Evolutionary conservation across 2,888 invertebrate species (phyloP).

Genomic region (Diplolepis rosae): DNA sequence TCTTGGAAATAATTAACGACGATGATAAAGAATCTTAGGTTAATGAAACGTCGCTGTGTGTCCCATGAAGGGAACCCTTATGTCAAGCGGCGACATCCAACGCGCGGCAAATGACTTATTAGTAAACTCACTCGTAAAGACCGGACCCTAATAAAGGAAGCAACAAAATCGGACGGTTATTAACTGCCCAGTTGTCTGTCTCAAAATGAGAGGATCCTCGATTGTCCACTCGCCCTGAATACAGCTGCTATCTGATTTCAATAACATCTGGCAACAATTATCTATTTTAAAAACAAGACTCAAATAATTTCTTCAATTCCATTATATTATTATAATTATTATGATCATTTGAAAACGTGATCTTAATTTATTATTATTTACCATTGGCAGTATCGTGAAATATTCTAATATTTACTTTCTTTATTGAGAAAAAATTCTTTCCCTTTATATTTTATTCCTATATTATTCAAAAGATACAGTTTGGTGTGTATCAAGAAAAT

Average conservation of each 20-base stretch:
- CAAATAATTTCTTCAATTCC: too few relatives aligned
- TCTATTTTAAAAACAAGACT: not conserved
- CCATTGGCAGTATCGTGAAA: too few relatives aligned
- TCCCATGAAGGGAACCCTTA: slow-evolving; percentile 55
- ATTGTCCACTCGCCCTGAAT: slow-evolving; percentile 34
- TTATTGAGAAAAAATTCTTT: too few relatives aligned
- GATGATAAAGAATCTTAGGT: slow-evolving; percentile 60
- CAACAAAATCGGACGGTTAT: slow-evolving; percentile 55
- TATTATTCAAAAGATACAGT: too few relatives aligned
- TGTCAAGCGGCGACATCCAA: slow-evolving; percentile 61
- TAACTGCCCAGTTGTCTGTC: slow-evolving; percentile 51
- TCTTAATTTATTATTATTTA: too few relatives aligned
- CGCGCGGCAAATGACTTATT: slow-evolving; percentile 60
- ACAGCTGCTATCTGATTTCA: not conserved
- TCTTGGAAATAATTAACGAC: slow-evolving; percentile 57
- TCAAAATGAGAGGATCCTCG: slow-evolving; percentile 43
- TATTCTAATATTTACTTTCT: too few relatives aligned
- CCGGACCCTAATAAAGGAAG: slow-evolving; percentile 51
- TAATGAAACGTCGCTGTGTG: slow-evolving; percentile 61
- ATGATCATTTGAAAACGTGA: too few relatives aligned
- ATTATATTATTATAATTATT: too few relatives aligned
- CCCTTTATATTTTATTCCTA: too few relatives aligned
- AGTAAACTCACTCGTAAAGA: slow-evolving; percentile 56
- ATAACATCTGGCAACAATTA: not conserved
- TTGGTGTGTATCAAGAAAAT: too few relatives aligned